A percentile compares a stretch with the other conserved stretches of the same genome.
Conservation (phyloP, 2,113 vertebrate genomes). For the Cyrtonyx montezumae region DNA sequence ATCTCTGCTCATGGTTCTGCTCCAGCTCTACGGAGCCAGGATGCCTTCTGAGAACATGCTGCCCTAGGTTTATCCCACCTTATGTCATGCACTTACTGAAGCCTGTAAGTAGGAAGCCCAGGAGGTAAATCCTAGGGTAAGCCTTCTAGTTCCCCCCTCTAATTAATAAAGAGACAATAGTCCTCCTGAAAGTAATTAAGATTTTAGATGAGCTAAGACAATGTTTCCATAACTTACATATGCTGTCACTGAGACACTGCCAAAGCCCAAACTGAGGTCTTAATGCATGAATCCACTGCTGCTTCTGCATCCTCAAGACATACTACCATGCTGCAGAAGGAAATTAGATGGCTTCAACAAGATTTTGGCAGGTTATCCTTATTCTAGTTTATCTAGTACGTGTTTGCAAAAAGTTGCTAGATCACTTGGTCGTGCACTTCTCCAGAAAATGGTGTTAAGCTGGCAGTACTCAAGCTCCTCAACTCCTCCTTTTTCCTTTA, state of each 20-base stretch:
- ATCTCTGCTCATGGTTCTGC: not conserved
- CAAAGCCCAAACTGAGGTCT: constrained; percentile 3
- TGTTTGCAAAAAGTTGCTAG: not conserved
- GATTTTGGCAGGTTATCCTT: not conserved
- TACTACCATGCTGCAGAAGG: not conserved
- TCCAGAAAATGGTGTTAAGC: not conserved
- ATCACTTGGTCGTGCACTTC: not conserved
- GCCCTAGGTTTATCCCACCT: not conserved
- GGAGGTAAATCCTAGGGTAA: constrained; percentile 23
- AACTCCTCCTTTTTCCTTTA: not conserved
- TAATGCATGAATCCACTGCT: not conserved
- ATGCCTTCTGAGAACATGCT: not conserved
- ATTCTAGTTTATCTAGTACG: not conserved
- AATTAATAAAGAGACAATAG: constrained; percentile 30
- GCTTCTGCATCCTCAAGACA: not conserved
- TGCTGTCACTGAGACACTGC: not conserved
- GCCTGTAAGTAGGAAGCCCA: not conserved
- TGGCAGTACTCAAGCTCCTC: not conserved
- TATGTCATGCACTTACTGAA: not conserved
- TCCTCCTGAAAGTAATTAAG: constrained; percentile 50
- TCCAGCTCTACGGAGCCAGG: not conserved
- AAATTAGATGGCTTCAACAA: not conserved
- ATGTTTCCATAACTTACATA: constrained; percentile 25
- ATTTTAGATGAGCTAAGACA: constrained; percentile 33
- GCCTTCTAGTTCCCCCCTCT: constrained; percentile 4